A percentile compares a stretch with the other conserved stretches of the same genome.
phyloP scores from a whole-genome alignment of 2,888 invertebrate species.

The Aporophyla lueneburgensis region DNA sequence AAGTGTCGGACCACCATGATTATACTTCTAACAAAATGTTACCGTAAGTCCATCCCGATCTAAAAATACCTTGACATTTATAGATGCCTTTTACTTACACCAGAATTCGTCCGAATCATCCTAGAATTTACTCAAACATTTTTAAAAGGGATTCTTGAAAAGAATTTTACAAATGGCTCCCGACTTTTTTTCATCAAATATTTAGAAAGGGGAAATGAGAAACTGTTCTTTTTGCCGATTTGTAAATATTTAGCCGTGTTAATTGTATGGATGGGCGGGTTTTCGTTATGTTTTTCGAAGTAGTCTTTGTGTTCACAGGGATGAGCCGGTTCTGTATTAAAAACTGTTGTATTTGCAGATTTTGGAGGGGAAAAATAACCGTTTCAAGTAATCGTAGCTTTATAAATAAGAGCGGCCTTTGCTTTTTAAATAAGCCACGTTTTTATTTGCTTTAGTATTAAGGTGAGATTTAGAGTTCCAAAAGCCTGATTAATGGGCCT shows the following conservation, averaged over 20 bases:
- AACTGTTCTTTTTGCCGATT: slow-evolving; percentile 54
- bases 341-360: slow-evolving; percentile 39
- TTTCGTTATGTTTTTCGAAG: slow-evolving; percentile 34
- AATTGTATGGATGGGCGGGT: slow-evolving; percentile 54
- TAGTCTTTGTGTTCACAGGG: slow-evolving; percentile 26
- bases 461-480: neutral
- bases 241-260: slow-evolving; percentile 61
- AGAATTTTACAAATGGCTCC: slow-evolving; percentile 35
- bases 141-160: slow-evolving; percentile 36
- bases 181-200: slow-evolving; percentile 57
- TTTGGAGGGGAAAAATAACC: neutral
- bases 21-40: neutral
- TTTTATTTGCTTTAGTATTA: slow-evolving; percentile 1
- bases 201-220: slow-evolving; percentile 65
- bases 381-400: slow-evolving; percentile 14
- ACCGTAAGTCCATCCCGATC: neutral
- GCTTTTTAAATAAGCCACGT: slow-evolving; percentile 11
- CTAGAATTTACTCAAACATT: slow-evolving; percentile 43
- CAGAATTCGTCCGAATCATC: slow-evolving; percentile 12
- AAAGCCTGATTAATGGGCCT: neutral
- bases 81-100: neutral
- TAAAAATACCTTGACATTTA: slow-evolving; percentile 37
- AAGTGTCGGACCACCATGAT: neutral
- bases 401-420: slow-evolving; percentile 5
- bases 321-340: slow-evolving; percentile 35